phyloP scores from a whole-genome alignment of 1,140 invertebrate genomes.

The Brachionus rubens region DNA sequence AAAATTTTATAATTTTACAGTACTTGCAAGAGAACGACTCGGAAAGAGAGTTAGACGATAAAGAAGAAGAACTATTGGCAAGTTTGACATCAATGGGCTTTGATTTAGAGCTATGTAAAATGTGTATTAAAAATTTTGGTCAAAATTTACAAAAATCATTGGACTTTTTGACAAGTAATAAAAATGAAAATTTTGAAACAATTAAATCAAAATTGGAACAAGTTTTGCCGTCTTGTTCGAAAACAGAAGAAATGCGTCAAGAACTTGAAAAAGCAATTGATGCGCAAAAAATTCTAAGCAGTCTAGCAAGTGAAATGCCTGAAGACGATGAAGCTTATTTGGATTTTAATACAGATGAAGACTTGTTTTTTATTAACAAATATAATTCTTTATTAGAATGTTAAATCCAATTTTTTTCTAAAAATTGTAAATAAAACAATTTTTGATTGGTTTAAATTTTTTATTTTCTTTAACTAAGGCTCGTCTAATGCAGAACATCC shows the following conservation, averaged over 20 bases:
- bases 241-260: not conserved
- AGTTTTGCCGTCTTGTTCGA: not conserved
- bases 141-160: not conserved
- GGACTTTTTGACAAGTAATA: not conserved
- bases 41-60: not conserved
- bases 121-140: not conserved
- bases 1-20: not conserved
- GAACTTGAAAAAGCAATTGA: not conserved
- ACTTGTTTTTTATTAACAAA: slow-evolving; percentile 24
- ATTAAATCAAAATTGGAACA: not conserved
- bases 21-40: not conserved
- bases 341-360: slow-evolving; percentile 18
- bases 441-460: not conserved
- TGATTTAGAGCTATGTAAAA: not conserved
- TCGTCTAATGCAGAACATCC: too few relatives aligned
- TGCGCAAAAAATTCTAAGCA: not conserved
- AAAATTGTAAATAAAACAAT: not conserved
- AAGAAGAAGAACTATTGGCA: not conserved
- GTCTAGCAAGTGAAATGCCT: not conserved
- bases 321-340: slow-evolving; percentile 44
- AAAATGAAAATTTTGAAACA: not conserved
- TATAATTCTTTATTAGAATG: slow-evolving; percentile 35
- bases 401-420: not conserved
- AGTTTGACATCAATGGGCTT: slow-evolving; percentile 20
- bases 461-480: too few relatives aligned